Conservation (phyloP, 2,888 invertebrate genomes). For the Parnassius glacialis region DNA sequence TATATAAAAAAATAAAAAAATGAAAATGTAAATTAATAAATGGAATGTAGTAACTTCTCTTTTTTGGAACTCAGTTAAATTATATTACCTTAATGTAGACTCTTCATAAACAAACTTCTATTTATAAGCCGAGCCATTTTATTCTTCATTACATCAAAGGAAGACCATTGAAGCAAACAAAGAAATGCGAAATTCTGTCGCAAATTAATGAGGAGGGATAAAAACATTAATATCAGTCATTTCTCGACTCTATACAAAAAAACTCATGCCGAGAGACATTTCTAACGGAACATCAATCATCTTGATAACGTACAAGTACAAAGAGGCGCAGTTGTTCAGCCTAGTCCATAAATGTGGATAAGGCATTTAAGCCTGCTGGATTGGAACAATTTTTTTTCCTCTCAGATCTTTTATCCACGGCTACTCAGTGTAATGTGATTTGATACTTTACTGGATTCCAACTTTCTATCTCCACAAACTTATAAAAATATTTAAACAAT, state of each 20-base stretch:
- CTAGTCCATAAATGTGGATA: conserved; percentile 37
- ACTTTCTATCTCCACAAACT: too few relatives aligned
- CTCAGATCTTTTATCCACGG: background rate
- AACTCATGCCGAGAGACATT: conserved; percentile 8
- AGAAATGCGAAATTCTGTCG: background rate
- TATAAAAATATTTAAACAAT: too few relatives aligned
- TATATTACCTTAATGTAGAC: too few relatives aligned
- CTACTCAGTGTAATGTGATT: background rate
- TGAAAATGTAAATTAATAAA: too few relatives aligned
- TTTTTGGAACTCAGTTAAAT: too few relatives aligned
- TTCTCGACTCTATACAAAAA: background rate
- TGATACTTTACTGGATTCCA: background rate
- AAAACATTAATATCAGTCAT: conserved; percentile 1
- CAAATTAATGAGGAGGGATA: conserved; percentile 3
- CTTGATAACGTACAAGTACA: conserved; percentile 1
- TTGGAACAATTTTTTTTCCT: background rate
- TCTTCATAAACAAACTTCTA: too few relatives aligned
- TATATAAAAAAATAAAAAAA: too few relatives aligned
- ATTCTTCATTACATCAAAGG: too few relatives aligned
- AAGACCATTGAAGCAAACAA: too few relatives aligned
- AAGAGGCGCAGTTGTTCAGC: conserved; percentile 5
- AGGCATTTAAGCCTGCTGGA: conserved; percentile 33
- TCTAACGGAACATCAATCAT: conserved; percentile 11
- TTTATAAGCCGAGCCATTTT: too few relatives aligned
- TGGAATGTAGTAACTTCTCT: too few relatives aligned